Conservation (phyloP, 1,140 invertebrate species). For the Adelges cooleyi region DNA sequence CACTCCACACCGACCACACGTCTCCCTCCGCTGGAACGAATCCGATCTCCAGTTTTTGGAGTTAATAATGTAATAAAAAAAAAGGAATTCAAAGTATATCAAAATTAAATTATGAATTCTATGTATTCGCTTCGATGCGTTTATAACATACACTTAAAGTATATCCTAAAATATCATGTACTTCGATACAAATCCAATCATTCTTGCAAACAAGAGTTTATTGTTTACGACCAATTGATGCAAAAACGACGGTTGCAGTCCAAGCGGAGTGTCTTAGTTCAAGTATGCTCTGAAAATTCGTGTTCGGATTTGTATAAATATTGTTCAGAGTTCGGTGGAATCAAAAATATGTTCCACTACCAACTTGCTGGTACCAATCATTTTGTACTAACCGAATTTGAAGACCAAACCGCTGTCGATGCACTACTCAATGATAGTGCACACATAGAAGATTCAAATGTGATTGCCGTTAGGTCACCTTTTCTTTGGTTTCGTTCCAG, state of each 20-base stretch:
- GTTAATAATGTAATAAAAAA: too few relatives aligned
- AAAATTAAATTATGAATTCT: constrained; percentile 3
- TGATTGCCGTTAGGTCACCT: constrained; percentile 32
- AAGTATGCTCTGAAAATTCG: constrained; percentile 36
- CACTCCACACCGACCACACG: too few relatives aligned
- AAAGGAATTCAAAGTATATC: too few relatives aligned
- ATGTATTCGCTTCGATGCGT: background rate
- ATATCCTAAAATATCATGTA: background rate
- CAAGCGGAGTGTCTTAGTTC: constrained; percentile 41
- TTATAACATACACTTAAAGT: background rate
- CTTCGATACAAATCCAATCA: constrained; percentile 1
- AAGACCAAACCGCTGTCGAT: constrained; percentile 30
- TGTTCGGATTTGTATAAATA: constrained; percentile 34
- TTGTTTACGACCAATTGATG: constrained; percentile 38
- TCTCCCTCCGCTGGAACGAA: too few relatives aligned
- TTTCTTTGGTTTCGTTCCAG: constrained; percentile 35
- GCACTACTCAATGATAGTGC: constrained; percentile 31
- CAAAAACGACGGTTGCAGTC: constrained; percentile 44
- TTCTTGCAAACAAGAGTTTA: background rate
- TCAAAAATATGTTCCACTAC: constrained; percentile 36
- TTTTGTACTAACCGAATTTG: constrained; percentile 38
- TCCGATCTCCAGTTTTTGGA: too few relatives aligned
- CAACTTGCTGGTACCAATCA: constrained; percentile 33
- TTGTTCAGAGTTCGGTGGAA: constrained; percentile 34
- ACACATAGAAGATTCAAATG: constrained; percentile 32